Base-by-base conservation (phyloP, 2,797 vertebrate species). In the Rhynchonycteris naso region DNA sequence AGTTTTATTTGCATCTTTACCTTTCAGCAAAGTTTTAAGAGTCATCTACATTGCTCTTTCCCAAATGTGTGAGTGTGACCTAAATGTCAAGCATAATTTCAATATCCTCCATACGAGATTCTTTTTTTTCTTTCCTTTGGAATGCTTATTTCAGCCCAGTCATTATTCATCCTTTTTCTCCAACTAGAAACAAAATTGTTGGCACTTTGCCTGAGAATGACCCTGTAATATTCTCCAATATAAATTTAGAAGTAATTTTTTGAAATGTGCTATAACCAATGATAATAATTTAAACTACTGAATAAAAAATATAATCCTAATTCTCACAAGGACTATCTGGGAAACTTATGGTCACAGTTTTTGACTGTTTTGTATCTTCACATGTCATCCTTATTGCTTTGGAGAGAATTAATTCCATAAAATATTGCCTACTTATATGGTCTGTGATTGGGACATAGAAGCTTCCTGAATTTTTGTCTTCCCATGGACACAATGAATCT, bases 1-100 rank as follows among this genome's bases (percentile, higher is more conserved):
- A 58, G 24, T 79, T 90, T 93, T 84, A 50, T 66, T 87, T 88
- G 47, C 52, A 33, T n/a, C 59, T 43, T 85, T n/a, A 68, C 72
- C 65, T 92, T 95, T 85, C 19, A 79, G 74, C n/a, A 47, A 81
- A 61, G 8, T 66, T 38, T 72, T 92, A 56, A 78, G 66, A 93
- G 26, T 33, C 33, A 66, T 80, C 50, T 91, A 35, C 9, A 11
- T 63, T 91, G 65, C 18, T 76, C 43, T 69, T 85, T 68, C 59
- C n/a, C 47, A 59, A 63, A 79, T 56, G 35, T 84, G 22, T 58
- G 54, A 85, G 14, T 78, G 12, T 82, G n/a, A 89, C 52, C 61
- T 74, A 71, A 84, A 74, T 66, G 79, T 85, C 68, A 91, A 72
- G 56, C 7, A 15, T 81, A 93, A 95, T 88, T 66, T 66, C 19